Evolutionary conservation across 2,888 invertebrate genomes (phyloP).

Genomic region (Nomada lathburiana): DNA sequence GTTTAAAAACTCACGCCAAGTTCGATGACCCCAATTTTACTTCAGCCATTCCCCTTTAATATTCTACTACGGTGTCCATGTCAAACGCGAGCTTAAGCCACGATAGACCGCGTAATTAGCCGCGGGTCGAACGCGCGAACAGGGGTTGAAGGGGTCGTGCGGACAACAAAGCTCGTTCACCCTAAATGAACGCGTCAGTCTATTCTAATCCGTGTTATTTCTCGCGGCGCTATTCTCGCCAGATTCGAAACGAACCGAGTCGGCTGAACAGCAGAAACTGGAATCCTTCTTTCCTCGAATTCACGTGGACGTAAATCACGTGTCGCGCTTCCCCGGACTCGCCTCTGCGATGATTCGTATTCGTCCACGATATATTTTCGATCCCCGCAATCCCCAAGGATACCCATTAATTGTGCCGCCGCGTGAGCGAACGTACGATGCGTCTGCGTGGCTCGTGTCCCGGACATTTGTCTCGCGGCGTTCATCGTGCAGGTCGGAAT

Average conservation of each 20-base stretch:
- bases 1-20: too few relatives aligned
- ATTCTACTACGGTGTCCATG: too few relatives aligned
- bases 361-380: conserved; percentile 51
- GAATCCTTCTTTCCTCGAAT: conserved; percentile 53
- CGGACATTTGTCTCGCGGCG: not conserved
- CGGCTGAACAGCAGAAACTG: conserved; percentile 35
- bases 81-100: not conserved
- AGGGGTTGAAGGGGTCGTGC: not conserved
- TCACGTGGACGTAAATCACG: conserved; percentile 45
- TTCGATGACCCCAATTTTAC: too few relatives aligned
- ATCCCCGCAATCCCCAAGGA: conserved; percentile 41
- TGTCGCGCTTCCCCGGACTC: not conserved
- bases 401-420: conserved; percentile 58
- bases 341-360: conserved; percentile 47
- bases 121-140: not conserved
- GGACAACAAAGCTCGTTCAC: conserved; percentile 38
- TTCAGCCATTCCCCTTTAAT: too few relatives aligned
- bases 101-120: conserved; percentile 29
- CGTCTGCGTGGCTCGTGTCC: too few relatives aligned
- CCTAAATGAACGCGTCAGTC: conserved; percentile 41
- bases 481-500: conserved; percentile 48
- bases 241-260: conserved; percentile 46
- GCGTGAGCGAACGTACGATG: conserved; percentile 10
- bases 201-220: conserved; percentile 51
- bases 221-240: conserved; percentile 21